Percentiles rank a stretch among this genome's conserved stretches.
Conservation (phyloP, 2,113 vertebrate species). For the Oophaga pumilio region DNA sequence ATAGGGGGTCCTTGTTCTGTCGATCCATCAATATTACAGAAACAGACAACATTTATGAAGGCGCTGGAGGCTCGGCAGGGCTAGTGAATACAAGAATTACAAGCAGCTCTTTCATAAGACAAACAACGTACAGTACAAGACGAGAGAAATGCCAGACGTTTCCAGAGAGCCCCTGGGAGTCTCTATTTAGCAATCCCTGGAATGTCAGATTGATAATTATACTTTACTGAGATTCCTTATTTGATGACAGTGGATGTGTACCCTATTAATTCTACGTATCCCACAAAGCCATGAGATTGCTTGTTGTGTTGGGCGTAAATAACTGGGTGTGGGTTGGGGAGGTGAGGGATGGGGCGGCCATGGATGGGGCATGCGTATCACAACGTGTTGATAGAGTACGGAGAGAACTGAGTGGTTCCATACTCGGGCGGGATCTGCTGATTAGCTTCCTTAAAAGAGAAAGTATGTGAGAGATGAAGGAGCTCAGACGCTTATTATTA, state of each 20-base stretch:
- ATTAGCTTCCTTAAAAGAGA: not conserved
- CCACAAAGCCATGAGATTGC: not conserved
- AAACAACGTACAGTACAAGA: slow-evolving; percentile 17
- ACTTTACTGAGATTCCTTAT: slow-evolving; percentile 5
- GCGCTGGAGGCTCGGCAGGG: not conserved
- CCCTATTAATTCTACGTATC: not conserved
- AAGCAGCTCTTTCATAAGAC: slow-evolving; percentile 36
- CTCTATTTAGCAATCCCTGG: not conserved
- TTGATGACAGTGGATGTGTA: not conserved
- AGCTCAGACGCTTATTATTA: not conserved
- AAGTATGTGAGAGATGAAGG: not conserved
- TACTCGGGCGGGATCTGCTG: not conserved
- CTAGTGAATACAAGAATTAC: not conserved
- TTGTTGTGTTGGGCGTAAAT: not conserved
- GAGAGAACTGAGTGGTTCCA: not conserved
- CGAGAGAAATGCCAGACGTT: slow-evolving; percentile 25
- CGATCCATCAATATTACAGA: not conserved
- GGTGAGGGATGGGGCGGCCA: not conserved
- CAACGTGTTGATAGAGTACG: not conserved
- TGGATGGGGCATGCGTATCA: not conserved
- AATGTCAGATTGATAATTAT: slow-evolving; percentile 26
- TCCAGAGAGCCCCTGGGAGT: not conserved
- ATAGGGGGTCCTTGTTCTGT: slow-evolving; percentile 23
- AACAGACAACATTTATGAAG: slow-evolving; percentile 38
- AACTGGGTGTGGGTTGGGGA: not conserved